Base-by-base conservation (phyloP, 2,797 vertebrate species). In the Prunella strophiata region DNA sequence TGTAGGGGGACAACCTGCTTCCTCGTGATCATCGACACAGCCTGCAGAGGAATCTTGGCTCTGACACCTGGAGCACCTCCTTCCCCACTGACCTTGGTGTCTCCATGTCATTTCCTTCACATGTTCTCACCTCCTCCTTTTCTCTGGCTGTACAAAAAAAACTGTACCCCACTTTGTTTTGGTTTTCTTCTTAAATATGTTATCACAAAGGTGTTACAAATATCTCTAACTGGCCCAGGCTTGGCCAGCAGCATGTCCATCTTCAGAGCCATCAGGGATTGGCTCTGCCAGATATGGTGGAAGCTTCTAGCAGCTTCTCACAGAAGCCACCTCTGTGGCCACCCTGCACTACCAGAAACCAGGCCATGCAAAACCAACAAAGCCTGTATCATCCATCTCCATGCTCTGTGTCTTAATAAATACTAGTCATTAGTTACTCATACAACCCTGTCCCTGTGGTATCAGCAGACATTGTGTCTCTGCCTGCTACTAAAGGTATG, bases 391-490 rank as follows among this genome's bases (percentile, higher is more conserved):
- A 55, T n/a, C 29, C 32, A 36, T 43, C 13, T 50, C n/a, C 67
- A n/a, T 20, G 45, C 25, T 59, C 72, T 2, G 0, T 43, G 19
- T 17, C 50, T 40, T 13, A 25, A 8, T 4, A 45, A 83, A 52
- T 5, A 75, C 7, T 20, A 36, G 40, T 27, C 16, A 29, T 58
- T 57, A 78, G 50, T 7, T 14, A 42, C 23, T 72, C 47, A n/a
- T 15, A 63, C 0, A 3, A 34, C 22, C 0, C 0, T n/a, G 13
- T 54, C 55, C 38, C 23, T 51, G 55, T 15, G 9, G 15, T 5
- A 23, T 19, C 59, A 80, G 22, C 43, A 91, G 75, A 79, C 2
- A 1, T 5, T 0, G 4, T 26, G 54, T 79, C 67, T 93, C 48
- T 70, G 86, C 29, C 58, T 50, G 29, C 50, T 36, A 13, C 14